Base-by-base conservation (phyloP, 2,888 invertebrate species). In the Arenicola marina region DNA sequence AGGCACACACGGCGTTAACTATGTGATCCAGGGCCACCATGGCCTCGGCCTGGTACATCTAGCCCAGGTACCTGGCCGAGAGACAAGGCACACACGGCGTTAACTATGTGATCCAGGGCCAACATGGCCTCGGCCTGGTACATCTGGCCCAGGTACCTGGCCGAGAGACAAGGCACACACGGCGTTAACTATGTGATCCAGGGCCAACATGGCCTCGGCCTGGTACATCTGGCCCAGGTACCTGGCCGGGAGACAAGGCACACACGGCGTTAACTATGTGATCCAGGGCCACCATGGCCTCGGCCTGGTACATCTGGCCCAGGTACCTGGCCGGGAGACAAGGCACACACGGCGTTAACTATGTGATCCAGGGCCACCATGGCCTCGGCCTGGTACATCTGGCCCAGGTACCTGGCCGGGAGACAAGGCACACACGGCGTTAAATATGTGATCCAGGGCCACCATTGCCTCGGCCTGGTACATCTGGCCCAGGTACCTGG, bases 31-130 rank as follows among this genome's bases (percentile, higher is more conserved):
- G 85, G 74, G 91, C 88, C 58, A 95, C 89, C 15, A 93, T 85
- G 31, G 93, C 91, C 84, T 96, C 95, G 0, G 93, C 93, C 56
- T 92, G 90, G 82, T 96, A 96, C 74, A 95, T 87, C 82, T 93
- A 92, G 0, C 90, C 94, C 75, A 95, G 86, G 72, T 82, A 82
- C 61, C 82, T 82, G 69, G n/a, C n/a, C n/a, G n/a, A n/a, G n/a
- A n/a, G n/a, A n/a, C n/a, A n/a, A n/a, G n/a, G n/a, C n/a, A n/a
- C n/a, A n/a, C n/a, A n/a, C n/a, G n/a, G n/a, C n/a, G n/a, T n/a
- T n/a, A n/a, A n/a, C n/a, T n/a, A n/a, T 3, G 55, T 32, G 43
- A n/a, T 56, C 43, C 4, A 15, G 38, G 38, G 38, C 7, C 38
- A 38, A 38, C 7, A 38, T 38, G 7, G 38, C 7, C 7, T 38